Percentiles rank a stretch among this genome's conserved stretches.
Evolutionary conservation across 2,797 vertebrate genomes (phyloP).

Genomic region (Melanotaenia parkinsoni): DNA sequence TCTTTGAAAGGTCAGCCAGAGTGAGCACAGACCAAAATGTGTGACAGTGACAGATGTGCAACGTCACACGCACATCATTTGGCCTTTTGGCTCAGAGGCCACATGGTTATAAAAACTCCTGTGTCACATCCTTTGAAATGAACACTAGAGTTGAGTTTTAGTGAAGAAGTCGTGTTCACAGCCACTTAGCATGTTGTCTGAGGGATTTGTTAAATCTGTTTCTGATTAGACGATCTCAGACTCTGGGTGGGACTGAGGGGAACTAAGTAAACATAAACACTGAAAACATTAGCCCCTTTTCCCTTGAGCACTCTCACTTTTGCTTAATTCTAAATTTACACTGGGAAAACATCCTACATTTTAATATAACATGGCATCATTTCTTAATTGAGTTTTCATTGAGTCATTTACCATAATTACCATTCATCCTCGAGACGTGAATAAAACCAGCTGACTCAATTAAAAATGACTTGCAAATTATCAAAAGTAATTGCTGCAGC

Average conservation of each 20-base stretch:
- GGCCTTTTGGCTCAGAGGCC: background rate
- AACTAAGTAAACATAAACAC: constrained; percentile 45
- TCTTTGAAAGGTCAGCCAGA: constrained; percentile 12
- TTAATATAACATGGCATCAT: constrained; percentile 63
- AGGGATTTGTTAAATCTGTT: constrained; percentile 31
- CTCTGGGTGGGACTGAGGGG: background rate
- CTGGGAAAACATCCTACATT: constrained; percentile 51
- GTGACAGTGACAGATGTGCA: background rate
- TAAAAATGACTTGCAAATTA: constrained; percentile 67
- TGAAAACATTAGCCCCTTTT: constrained; percentile 43
- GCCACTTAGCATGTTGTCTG: constrained; percentile 20
- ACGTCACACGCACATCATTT: background rate
- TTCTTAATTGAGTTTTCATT: constrained; percentile 70
- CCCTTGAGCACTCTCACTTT: constrained; percentile 46
- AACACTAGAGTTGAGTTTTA: constrained; percentile 3
- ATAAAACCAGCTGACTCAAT: constrained; percentile 70
- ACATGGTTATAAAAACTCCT: constrained; percentile 15
- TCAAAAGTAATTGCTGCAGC: constrained; percentile 66
- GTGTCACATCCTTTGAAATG: background rate
- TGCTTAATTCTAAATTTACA: constrained; percentile 53
- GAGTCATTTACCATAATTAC: constrained; percentile 73
- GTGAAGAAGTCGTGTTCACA: constrained; percentile 14
- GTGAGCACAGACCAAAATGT: background rate
- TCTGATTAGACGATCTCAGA: constrained; percentile 20
- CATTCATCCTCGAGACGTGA: constrained; percentile 57